Evolutionary conservation across 2,888 invertebrate species (phyloP).

Genomic region (Eristalinus aeneus): DNA sequence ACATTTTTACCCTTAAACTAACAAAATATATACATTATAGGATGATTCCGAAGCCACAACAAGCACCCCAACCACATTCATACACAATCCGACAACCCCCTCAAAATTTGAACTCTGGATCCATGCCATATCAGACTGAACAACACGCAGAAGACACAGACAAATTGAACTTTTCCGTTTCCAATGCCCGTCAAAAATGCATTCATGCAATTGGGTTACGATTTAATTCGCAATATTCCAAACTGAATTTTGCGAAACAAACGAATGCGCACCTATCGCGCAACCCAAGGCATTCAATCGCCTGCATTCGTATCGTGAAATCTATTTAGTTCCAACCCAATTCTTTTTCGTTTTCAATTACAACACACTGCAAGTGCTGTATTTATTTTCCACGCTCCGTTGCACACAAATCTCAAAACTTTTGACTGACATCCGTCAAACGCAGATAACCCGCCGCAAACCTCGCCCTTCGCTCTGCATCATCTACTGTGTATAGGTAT

Average conservation of each 20-base stretch:
- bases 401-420: not conserved
- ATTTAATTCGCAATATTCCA: not conserved
- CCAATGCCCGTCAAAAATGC: not conserved
- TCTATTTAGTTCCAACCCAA: not conserved
- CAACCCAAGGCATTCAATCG: not conserved
- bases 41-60: too few relatives aligned
- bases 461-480: not conserved
- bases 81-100: too few relatives aligned
- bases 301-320: not conserved
- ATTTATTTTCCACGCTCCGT: too few relatives aligned
- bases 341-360: not conserved
- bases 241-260: not conserved
- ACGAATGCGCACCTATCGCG: not conserved
- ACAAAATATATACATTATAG: too few relatives aligned
- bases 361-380: not conserved
- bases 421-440: not conserved
- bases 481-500: slow-evolving; percentile 2
- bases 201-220: not conserved
- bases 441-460: not conserved
- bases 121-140: not conserved
- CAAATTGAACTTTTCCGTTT: not conserved
- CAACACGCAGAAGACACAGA: not conserved
- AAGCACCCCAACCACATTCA: too few relatives aligned
- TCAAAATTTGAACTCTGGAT: too few relatives aligned
- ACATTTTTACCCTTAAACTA: too few relatives aligned